Percentiles rank a stretch among this genome's conserved stretches.
Conservation (phyloP, 2,113 vertebrate genomes). For the Urocynchramus pylzowi region DNA sequence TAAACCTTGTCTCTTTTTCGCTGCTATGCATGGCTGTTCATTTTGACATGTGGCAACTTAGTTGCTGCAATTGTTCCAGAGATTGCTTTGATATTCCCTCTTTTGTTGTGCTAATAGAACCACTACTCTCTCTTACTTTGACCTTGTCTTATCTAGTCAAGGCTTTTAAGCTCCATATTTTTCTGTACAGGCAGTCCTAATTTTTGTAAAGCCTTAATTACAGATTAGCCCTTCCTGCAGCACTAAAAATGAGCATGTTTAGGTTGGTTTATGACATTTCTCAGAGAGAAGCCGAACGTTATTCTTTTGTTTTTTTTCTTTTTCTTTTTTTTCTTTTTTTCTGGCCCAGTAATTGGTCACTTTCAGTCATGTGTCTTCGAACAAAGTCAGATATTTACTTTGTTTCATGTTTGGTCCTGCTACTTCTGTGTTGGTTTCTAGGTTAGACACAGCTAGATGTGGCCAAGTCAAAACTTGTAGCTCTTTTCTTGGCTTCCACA, state of each 20-base stretch:
- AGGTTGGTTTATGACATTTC: neutral
- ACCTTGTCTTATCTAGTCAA: slow-evolving; percentile 40
- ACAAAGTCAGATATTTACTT: neutral
- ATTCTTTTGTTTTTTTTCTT: neutral
- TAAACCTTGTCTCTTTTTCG: neutral
- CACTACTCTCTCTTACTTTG: slow-evolving; percentile 5
- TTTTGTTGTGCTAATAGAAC: slow-evolving; percentile 47
- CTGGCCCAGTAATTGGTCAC: neutral
- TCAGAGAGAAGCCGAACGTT: neutral
- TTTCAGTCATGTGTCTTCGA: neutral
- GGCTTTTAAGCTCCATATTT: neutral
- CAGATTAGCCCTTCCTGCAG: neutral
- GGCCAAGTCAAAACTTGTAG: neutral
- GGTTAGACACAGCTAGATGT: neutral
- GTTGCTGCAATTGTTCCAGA: slow-evolving; percentile 39
- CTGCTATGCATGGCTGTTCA: neutral
- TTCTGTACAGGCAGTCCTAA: neutral
- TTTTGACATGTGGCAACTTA: slow-evolving; percentile 12
- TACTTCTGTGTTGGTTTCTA: slow-evolving; percentile 5
- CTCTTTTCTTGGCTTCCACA: slow-evolving; percentile 39
- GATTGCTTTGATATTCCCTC: slow-evolving; percentile 39
- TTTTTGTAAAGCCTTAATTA: slow-evolving; percentile 10
- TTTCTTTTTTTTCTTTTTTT: neutral
- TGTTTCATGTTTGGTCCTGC: neutral
- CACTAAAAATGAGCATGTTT: neutral